These are phyloP conservation scores for Petaurus breviceps DNA, from an alignment of 2,113 vertebrate species.

Conservation along the genomic window DNA sequence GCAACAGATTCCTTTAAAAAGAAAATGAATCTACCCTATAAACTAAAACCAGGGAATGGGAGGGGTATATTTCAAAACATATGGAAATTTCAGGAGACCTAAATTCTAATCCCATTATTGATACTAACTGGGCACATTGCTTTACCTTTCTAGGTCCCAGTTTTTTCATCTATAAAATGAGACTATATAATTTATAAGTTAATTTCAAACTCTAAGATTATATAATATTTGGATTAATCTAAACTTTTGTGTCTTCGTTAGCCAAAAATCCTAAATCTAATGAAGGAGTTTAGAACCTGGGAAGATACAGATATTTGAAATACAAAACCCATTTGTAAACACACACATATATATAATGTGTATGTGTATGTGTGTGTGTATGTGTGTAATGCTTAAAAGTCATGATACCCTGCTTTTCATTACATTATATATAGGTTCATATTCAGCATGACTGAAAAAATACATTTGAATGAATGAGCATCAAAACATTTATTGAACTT, in stretches of 20 bases:
- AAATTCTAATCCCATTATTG: too few relatives aligned
- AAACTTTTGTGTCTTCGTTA: neutral
- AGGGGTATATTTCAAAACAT: too few relatives aligned
- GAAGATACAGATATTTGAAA: neutral
- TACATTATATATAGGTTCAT: neutral
- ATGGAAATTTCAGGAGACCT: too few relatives aligned
- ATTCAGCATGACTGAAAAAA: slow-evolving; percentile 21
- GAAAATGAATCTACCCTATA: too few relatives aligned
- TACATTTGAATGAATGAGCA: neutral
- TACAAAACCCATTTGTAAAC: neutral
- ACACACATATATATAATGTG: too few relatives aligned
- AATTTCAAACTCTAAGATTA: neutral
- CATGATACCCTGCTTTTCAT: neutral
- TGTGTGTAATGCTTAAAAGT: neutral
- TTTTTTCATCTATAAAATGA: too few relatives aligned
- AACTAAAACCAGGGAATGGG: too few relatives aligned
- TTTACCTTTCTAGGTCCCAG: too few relatives aligned
- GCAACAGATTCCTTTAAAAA: too few relatives aligned
- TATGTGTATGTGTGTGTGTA: neutral
- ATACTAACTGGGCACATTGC: too few relatives aligned
- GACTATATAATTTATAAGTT: too few relatives aligned
- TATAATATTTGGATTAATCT: neutral
- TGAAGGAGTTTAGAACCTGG: slow-evolving; percentile 18
- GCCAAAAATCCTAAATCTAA: slow-evolving; percentile 6
- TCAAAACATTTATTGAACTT: neutral